Conservation (phyloP, 2,797 vertebrate species). For the Nannoperca obscura region DNA sequence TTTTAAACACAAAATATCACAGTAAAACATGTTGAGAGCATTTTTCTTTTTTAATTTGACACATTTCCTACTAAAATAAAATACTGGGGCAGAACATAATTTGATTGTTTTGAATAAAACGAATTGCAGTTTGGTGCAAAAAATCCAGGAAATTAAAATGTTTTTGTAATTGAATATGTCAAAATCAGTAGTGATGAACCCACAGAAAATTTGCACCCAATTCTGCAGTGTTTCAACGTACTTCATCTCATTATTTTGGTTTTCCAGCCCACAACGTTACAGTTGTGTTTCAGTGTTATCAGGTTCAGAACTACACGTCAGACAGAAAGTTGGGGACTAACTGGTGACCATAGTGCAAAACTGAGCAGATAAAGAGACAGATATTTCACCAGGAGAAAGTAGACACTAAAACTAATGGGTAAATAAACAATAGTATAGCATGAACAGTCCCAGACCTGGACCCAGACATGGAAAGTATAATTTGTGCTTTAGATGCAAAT, state of each 20-base stretch:
- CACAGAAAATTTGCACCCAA: not conserved
- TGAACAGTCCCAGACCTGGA: no score
- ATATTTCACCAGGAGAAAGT: not conserved
- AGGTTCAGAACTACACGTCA: not conserved
- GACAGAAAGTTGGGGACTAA: not conserved
- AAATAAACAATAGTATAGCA: no score
- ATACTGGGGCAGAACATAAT: not conserved
- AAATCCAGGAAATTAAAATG: not conserved
- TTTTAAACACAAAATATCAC: not conserved
- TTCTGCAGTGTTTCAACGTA: not conserved
- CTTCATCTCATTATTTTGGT: not conserved
- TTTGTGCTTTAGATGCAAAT: not conserved
- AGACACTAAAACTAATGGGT: no score
- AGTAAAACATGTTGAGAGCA: not conserved
- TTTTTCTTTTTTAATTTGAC: not conserved
- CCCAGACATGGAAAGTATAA: no score
- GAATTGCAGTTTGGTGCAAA: not conserved
- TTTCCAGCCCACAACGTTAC: not conserved
- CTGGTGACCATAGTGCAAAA: not conserved
- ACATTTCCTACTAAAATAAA: not conserved
- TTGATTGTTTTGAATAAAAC: not conserved
- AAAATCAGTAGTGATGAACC: not conserved
- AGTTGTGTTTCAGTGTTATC: not conserved
- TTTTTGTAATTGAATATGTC: not conserved
- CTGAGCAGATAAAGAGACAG: not conserved